Evolutionary conservation across 2,888 invertebrate species (phyloP).

Genomic region (Coenonympha arcania): DNA sequence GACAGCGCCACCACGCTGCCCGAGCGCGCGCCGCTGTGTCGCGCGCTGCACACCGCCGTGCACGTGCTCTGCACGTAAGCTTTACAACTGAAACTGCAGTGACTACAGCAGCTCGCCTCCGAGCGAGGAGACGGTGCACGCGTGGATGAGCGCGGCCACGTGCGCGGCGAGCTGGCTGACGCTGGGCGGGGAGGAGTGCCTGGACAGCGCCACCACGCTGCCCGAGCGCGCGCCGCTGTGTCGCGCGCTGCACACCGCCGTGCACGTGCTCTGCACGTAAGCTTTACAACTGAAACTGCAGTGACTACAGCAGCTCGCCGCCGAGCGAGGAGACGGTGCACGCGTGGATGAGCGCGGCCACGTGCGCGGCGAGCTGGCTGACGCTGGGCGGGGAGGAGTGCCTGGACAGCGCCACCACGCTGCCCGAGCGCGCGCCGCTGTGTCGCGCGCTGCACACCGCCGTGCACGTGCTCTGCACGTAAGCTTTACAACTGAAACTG

Average conservation of each 20-base stretch:
- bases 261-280: slow-evolving; percentile 57
- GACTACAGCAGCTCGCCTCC: slow-evolving; percentile 52
- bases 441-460: slow-evolving; percentile 52
- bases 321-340: slow-evolving; percentile 49
- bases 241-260: slow-evolving; percentile 49
- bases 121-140: slow-evolving; percentile 43
- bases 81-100: slow-evolving; percentile 26
- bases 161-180: slow-evolving; percentile 62
- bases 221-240: slow-evolving; percentile 60
- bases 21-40: slow-evolving; percentile 58
- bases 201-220: slow-evolving; percentile 43
- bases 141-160: slow-evolving; percentile 53
- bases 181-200: slow-evolving; percentile 50
- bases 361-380: slow-evolving; percentile 60
- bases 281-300: slow-evolving; percentile 30
- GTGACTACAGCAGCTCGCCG: slow-evolving; percentile 48
- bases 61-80: slow-evolving; percentile 58
- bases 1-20: slow-evolving; percentile 46
- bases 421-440: slow-evolving; percentile 58
- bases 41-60: slow-evolving; percentile 51
- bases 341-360: slow-evolving; percentile 53
- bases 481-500: slow-evolving; percentile 30
- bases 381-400: slow-evolving; percentile 53
- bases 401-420: slow-evolving; percentile 40
- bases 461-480: slow-evolving; percentile 58